Percentiles rank a stretch among this genome's conserved stretches.
Conservation (phyloP, 2,888 invertebrate genomes). For the Hedya salicella region DNA sequence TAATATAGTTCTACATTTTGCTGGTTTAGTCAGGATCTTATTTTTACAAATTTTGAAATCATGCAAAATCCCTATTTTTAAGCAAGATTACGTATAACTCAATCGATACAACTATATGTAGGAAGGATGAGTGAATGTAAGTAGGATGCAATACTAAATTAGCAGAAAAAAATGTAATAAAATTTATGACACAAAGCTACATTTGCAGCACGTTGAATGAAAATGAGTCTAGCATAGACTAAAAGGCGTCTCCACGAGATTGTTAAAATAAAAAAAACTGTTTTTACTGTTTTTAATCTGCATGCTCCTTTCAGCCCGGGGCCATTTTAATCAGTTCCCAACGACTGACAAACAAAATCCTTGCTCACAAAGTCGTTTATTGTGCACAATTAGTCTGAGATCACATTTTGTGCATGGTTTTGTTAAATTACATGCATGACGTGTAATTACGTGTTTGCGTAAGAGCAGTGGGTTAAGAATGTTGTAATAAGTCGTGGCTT, state of each 20-base stretch:
- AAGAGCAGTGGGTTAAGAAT: too few species aligned
- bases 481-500: too few species aligned
- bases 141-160: too few species aligned
- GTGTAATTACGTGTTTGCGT: neutral
- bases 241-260: slow-evolving; percentile 56
- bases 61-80: too few species aligned
- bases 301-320: slow-evolving; percentile 69
- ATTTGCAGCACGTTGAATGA: neutral
- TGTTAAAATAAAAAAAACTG: slow-evolving; percentile 63
- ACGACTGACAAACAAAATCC: slow-evolving; percentile 65
- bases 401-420: slow-evolving; percentile 14
- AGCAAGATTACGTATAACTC: too few species aligned
- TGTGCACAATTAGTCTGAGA: slow-evolving; percentile 56
- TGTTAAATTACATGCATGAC: slow-evolving; percentile 3
- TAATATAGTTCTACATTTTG: too few species aligned
- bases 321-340: slow-evolving; percentile 80
- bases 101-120: too few species aligned
- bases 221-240: slow-evolving; percentile 23
- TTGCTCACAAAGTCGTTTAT: slow-evolving; percentile 60
- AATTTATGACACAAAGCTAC: too few species aligned
- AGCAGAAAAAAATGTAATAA: too few species aligned
- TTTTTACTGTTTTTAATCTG: slow-evolving; percentile 78
- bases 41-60: too few species aligned
- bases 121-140: too few species aligned
- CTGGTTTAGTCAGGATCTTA: too few species aligned